Base-by-base conservation (phyloP, 1,140 invertebrate species). In the Drosophila kepulauana region DNA sequence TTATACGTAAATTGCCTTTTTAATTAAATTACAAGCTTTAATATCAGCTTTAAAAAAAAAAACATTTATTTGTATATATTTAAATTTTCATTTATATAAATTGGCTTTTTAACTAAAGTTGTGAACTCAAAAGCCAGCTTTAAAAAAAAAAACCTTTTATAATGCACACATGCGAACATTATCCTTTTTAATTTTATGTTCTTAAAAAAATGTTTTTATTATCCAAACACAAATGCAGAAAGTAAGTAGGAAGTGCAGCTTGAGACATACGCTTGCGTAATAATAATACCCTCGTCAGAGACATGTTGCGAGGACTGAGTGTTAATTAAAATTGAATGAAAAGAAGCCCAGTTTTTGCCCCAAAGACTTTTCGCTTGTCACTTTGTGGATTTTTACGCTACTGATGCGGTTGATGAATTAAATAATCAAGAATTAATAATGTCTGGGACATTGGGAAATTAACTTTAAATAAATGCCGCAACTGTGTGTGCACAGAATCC, bases 401-500 rank as follows among this genome's bases (percentile, higher is more conserved):
- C 25, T 52, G 51, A 62, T 45, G 38, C 5, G 13, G 28, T 51
- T 77, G 51, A 51, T 64, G 51, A 69, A 70, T 75, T 68, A 75
- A 85, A 78, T 75, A 62, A 85, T 82, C 49, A 79, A 62, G 62
- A 78, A 78, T 85, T 86, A 85, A 86, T 85, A 51, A 75, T 63
- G 65, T 67, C 66, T 77, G 82, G 64, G 11, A 48, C 57, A 15
- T 56, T 46, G 64, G 45, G 68, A 64, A 70, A 70, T 70, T 74
- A 81, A 81, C 16, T 66, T 72, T 65, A 35, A 54, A 35, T 61
- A 76, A 76, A 62, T 74, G 30, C 30, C 15, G 5, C 56, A 70
- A 52, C 58, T 56, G 11, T 41, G 20, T 13, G 16, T 25, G 15
- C 56, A 46, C 30, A 68, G n/a, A 33, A 20, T 5, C 10, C 20